Conservation (phyloP, 1,140 invertebrate genomes). For the Hetaerina americana region DNA sequence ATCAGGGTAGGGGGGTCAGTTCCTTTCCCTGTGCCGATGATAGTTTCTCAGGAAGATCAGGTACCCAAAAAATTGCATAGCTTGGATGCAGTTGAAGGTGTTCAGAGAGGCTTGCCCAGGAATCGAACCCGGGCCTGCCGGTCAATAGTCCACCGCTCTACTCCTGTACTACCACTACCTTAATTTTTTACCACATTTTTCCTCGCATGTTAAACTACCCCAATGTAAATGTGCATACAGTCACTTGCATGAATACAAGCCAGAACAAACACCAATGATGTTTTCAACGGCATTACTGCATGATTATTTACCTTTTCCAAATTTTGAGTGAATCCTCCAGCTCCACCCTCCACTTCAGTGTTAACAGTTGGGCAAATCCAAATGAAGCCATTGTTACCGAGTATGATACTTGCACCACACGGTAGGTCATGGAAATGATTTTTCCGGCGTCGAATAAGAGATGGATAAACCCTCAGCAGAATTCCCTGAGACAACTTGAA, state of each 20-base stretch:
- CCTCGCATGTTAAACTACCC: too few relatives aligned
- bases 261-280: not conserved
- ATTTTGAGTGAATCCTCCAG: constrained; percentile 69
- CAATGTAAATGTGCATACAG: too few relatives aligned
- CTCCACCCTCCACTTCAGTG: constrained; percentile 46
- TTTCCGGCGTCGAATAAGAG: constrained; percentile 86
- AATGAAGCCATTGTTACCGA: constrained; percentile 94
- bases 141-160: too few relatives aligned
- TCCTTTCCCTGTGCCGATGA: too few relatives aligned
- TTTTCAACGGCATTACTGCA: constrained; percentile 11
- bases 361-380: constrained; percentile 71
- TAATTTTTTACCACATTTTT: too few relatives aligned
- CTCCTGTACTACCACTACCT: too few relatives aligned
- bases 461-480: constrained; percentile 81
- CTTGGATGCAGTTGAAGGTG: too few relatives aligned
- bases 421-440: constrained; percentile 91
- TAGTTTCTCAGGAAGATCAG: too few relatives aligned
- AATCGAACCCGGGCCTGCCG: too few relatives aligned
- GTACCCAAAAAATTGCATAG: too few relatives aligned
- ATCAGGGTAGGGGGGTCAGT: too few relatives aligned
- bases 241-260: constrained; percentile 5
- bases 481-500: constrained; percentile 66
- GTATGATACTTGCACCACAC: constrained; percentile 79
- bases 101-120: too few relatives aligned
- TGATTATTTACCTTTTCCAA: constrained; percentile 47